A percentile compares a stretch with the other conserved stretches of the same genome.
Evolutionary conservation across 2,888 invertebrate genomes (phyloP).

Genomic region (Drosophila siamana): DNA sequence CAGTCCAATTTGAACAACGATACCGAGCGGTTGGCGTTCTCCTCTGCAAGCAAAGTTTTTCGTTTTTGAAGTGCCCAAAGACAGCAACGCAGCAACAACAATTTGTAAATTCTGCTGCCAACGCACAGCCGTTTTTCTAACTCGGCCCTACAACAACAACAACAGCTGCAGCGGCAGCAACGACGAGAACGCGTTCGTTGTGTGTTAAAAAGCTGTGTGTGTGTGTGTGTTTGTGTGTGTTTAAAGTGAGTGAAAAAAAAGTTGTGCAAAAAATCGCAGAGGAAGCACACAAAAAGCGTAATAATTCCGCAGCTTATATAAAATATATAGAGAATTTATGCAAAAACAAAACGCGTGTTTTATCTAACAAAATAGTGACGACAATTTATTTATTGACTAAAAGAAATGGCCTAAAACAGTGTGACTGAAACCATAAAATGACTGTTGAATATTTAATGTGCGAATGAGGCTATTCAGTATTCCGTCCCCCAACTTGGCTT

Average conservation of each 20-base stretch:
- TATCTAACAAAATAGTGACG: conserved; percentile 46
- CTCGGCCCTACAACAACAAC: conserved; percentile 58
- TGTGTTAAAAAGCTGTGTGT: conserved; percentile 2
- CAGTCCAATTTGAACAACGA: conserved; percentile 84
- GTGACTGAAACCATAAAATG: conserved; percentile 42
- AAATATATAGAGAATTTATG: conserved; percentile 13
- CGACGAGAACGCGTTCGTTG: conserved; percentile 35
- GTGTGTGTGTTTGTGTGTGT: conserved; percentile 60
- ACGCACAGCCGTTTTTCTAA: conserved; percentile 66
- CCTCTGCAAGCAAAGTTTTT: conserved; percentile 62
- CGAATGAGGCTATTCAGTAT: not conserved
- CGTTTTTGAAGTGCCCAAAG: conserved; percentile 50
- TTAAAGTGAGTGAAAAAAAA: conserved; percentile 44
- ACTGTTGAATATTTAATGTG: conserved; percentile 18
- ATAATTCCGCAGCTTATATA: conserved; percentile 43
- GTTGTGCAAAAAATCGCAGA: conserved; percentile 54
- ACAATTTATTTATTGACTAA: conserved; percentile 28
- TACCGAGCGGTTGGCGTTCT: conserved; percentile 83
- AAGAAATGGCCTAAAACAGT: conserved; percentile 24
- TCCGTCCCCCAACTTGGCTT: conserved; percentile 2
- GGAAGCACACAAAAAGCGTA: conserved; percentile 40
- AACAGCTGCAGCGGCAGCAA: conserved; percentile 13
- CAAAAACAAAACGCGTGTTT: conserved; percentile 40
- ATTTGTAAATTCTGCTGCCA: conserved; percentile 69
- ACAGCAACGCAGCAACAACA: conserved; percentile 53